Conservation (phyloP, 1,140 invertebrate species). For the Drosophila repleta region DNA sequence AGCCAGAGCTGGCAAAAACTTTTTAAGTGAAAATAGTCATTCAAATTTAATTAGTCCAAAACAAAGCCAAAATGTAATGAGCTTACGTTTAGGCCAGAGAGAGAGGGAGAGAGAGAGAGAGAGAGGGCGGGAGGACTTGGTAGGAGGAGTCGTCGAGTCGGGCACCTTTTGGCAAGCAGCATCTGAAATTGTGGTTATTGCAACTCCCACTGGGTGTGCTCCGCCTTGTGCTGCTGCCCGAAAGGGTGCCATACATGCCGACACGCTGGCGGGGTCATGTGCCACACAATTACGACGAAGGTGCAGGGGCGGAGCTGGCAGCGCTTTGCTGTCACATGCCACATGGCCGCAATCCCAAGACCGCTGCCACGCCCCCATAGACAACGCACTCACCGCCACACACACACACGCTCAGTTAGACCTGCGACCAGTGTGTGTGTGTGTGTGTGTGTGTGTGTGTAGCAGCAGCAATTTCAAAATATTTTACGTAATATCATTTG, state of each 20-base stretch:
- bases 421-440: constrained; percentile 11
- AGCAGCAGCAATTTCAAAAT: constrained; percentile 74
- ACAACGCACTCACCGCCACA: constrained; percentile 21
- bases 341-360: constrained; percentile 72
- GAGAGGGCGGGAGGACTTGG: neutral
- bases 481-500: constrained; percentile 81
- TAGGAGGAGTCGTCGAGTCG: neutral
- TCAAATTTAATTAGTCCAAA: constrained; percentile 83
- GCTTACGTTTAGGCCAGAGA: constrained; percentile 67
- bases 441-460: neutral
- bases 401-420: constrained; percentile 16
- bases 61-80: constrained; percentile 82
- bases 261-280: constrained; percentile 62
- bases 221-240: neutral
- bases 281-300: constrained; percentile 77
- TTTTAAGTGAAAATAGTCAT: constrained; percentile 83
- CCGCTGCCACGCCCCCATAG: constrained; percentile 41
- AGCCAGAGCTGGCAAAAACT: constrained; percentile 60
- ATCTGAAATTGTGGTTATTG: constrained; percentile 76
- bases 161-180: constrained; percentile 59
- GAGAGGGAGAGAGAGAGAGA: neutral
- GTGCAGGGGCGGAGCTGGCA: constrained; percentile 67
- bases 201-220: constrained; percentile 27
- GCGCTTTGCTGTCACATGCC: constrained; percentile 76
- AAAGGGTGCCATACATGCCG: constrained; percentile 56